phyloP scores from a whole-genome alignment of 2,797 vertebrate species.

The Monodelphis domestica region DNA sequence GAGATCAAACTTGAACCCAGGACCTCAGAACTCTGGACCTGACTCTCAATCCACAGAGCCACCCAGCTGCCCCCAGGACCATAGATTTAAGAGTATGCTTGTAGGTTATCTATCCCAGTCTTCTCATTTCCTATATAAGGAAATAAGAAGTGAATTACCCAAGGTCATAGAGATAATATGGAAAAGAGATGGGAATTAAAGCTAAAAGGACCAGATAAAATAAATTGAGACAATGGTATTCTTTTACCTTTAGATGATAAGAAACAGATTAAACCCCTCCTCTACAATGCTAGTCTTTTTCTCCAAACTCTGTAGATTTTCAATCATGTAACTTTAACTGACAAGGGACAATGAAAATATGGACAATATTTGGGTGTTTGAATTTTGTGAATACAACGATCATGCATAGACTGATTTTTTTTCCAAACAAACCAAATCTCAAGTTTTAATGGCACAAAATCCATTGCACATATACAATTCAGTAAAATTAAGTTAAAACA shows the following conservation, averaged over 20 bases:
- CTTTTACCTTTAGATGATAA: conserved; percentile 19
- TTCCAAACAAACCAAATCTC: conserved; percentile 11
- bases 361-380: conserved; percentile 40
- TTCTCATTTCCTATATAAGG: not conserved
- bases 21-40: too few species aligned
- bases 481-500: conserved; percentile 50
- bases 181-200: not conserved
- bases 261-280: conserved; percentile 26
- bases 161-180: not conserved
- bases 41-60: too few species aligned
- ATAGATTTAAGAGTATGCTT: not conserved
- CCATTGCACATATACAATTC: conserved; percentile 41
- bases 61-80: too few species aligned
- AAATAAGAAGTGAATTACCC: not conserved
- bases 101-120: not conserved
- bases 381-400: conserved; percentile 45
- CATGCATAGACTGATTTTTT: conserved; percentile 22
- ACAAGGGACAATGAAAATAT: not conserved
- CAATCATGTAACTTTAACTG: not conserved
- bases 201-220: not conserved
- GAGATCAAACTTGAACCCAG: too few species aligned
- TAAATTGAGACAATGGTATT: not conserved
- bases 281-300: conserved; percentile 12
- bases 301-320: conserved; percentile 9
- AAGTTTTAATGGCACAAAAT: conserved; percentile 17